Conservation (phyloP, 37 sponge, comb jelly and placozoan species). For the Bolinopsis microptera region DNA sequence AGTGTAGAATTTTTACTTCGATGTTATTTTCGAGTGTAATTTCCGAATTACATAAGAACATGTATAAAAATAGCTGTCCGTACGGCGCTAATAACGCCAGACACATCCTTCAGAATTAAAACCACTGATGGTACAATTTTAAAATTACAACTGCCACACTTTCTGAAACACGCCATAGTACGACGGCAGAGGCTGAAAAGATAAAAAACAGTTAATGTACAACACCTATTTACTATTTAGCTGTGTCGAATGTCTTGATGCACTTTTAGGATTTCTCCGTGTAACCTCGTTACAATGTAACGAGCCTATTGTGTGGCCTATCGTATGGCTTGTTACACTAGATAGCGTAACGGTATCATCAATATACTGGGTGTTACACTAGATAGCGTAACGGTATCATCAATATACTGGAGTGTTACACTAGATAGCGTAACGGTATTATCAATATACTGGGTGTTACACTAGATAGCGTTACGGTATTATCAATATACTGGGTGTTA, state of each 20-base stretch:
- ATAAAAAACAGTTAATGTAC: not conserved
- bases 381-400: no score
- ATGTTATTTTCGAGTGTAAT: not conserved
- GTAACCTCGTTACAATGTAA: not conserved
- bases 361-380: no score
- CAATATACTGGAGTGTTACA: no score
- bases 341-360: no score
- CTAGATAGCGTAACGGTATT: no score
- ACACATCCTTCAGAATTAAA: not conserved
- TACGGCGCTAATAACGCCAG: not conserved
- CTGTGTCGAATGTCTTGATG: not conserved
- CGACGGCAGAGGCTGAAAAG: no score
- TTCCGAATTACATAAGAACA: not conserved
- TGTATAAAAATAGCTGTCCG: no score
- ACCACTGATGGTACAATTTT: no score
- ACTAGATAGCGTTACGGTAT: no score
- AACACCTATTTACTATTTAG: not conserved
- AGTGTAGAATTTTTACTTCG: not conserved
- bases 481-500: no score
- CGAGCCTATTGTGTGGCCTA: not conserved
- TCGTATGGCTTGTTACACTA: not conserved
- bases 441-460: no score
- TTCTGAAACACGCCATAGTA: no score
- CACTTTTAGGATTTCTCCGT: not conserved
- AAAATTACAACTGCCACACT: not conserved